phyloP scores from a whole-genome alignment of 1,140 invertebrate genomes.

The Argopecten irradians region DNA sequence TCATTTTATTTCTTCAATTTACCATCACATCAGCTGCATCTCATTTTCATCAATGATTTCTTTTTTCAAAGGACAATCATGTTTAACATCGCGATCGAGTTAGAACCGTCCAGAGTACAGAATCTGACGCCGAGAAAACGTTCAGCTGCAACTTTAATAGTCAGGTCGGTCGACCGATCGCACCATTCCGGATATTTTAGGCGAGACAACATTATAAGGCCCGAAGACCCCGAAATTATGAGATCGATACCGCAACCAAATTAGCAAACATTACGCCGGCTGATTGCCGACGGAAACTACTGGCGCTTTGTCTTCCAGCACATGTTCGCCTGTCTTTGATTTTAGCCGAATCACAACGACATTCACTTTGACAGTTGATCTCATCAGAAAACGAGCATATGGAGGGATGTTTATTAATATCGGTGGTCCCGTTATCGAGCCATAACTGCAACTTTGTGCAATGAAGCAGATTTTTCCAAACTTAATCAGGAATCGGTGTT shows the following conservation, averaged over 20 bases:
- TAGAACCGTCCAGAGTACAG: neutral
- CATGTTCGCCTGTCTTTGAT: neutral
- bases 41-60: neutral
- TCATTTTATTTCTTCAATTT: neutral
- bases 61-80: neutral
- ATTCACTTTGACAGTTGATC: neutral
- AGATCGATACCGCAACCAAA: neutral
- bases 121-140: neutral
- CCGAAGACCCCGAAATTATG: neutral
- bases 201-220: neutral
- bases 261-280: neutral
- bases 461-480: neutral
- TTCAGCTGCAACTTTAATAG: neutral
- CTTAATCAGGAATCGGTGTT: neutral
- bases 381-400: neutral
- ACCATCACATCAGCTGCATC: neutral
- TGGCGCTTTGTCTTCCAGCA: neutral
- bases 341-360: neutral
- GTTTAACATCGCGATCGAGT: neutral
- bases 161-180: neutral
- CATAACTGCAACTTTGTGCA: neutral
- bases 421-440: neutral
- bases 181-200: neutral
- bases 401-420: neutral
- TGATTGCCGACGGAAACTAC: neutral